phyloP scores from a whole-genome alignment of 2,888 invertebrate genomes.

The Lissocephala sabroskyi region DNA sequence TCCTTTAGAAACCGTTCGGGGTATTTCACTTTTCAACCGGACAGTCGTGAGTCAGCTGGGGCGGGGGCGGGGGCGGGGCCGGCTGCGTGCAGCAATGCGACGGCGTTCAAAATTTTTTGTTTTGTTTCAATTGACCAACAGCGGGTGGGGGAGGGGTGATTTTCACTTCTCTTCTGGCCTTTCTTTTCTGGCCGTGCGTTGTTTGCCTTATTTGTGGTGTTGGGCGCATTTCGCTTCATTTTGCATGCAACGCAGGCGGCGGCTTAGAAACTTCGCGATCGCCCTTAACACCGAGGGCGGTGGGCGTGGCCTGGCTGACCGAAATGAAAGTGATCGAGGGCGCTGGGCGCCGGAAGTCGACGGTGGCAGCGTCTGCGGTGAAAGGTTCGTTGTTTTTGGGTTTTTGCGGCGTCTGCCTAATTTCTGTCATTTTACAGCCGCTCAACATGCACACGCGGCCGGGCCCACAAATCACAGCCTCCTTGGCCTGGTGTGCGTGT shows the following conservation, averaged over 20 bases:
- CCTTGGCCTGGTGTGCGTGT: constrained; percentile 30
- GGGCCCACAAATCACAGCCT: constrained; percentile 4
- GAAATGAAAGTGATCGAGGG: constrained; percentile 47
- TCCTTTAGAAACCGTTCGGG: constrained; percentile 54
- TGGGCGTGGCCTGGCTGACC: too few relatives aligned
- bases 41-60: constrained; percentile 60
- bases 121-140: too few relatives aligned
- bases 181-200: background rate
- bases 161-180: constrained; percentile 26
- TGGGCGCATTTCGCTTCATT: constrained; percentile 45
- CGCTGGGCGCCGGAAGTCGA: constrained; percentile 24
- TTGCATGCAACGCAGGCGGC: constrained; percentile 40
- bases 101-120: constrained; percentile 46
- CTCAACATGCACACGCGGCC: constrained; percentile 1
- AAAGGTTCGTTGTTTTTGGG: too few relatives aligned
- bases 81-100: constrained; percentile 12
- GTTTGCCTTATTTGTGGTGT: background rate
- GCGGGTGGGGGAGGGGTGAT: too few relatives aligned
- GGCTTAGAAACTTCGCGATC: constrained; percentile 27
- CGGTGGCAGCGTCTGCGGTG: constrained; percentile 46
- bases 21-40: constrained; percentile 56
- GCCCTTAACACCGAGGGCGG: constrained; percentile 35
- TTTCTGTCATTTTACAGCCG: constrained; percentile 32
- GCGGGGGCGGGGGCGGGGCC: constrained; percentile 8
- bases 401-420: constrained; percentile 20